Conservation (phyloP, 2,888 invertebrate species). For the Pherbina coryleti region DNA sequence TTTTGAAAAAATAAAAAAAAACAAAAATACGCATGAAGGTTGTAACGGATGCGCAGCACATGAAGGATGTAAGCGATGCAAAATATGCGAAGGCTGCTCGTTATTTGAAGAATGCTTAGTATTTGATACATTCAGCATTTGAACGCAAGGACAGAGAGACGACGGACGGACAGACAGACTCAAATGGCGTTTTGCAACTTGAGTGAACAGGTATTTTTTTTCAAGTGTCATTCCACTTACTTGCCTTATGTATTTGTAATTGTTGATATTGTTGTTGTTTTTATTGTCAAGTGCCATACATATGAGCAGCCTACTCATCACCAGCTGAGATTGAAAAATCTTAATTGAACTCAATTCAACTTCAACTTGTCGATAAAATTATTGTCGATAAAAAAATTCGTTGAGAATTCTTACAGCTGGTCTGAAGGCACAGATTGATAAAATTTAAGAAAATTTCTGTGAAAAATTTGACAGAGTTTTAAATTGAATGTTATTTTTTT, state of each 20-base stretch:
- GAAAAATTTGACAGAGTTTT: too few relatives aligned
- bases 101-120: neutral
- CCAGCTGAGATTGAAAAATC: constrained; percentile 34
- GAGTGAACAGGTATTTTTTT: neutral
- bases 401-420: constrained; percentile 6
- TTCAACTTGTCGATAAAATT: constrained; percentile 13
- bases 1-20: neutral
- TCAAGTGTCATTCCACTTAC: neutral
- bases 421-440: too few relatives aligned
- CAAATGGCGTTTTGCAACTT: neutral
- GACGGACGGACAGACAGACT: neutral
- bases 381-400: neutral
- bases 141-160: neutral
- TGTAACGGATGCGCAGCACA: constrained; percentile 4
- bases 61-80: constrained; percentile 41
- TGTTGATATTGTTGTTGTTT: too few relatives aligned
- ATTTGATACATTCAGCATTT: neutral
- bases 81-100: neutral
- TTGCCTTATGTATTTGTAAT: neutral
- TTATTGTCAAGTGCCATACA: neutral
- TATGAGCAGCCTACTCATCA: constrained; percentile 17
- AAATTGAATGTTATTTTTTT: too few relatives aligned
- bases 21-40: neutral
- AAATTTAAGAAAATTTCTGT: too few relatives aligned
- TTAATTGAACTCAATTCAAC: constrained; percentile 54